phyloP scores from a whole-genome alignment of 2,797 vertebrate species.

The Chaunax sp. region DNA sequence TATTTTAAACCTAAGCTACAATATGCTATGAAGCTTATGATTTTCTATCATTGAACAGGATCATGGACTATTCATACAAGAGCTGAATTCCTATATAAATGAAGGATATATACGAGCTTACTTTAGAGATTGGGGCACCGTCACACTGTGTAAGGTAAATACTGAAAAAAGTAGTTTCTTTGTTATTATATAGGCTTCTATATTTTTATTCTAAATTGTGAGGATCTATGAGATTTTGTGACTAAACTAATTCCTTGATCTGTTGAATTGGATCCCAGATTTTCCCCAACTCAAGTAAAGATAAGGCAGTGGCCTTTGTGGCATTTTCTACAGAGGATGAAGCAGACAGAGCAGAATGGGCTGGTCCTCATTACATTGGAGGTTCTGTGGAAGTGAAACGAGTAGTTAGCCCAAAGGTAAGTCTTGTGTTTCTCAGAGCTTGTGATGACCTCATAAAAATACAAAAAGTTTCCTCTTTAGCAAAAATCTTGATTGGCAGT shows the following conservation, averaged over 20 bases:
- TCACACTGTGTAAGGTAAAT: constrained; percentile 68
- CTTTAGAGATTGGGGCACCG: constrained; percentile 65
- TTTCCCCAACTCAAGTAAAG: background rate
- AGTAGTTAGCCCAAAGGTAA: constrained; percentile 47
- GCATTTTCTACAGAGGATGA: constrained; percentile 63
- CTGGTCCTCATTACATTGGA: constrained; percentile 62
- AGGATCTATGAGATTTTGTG: background rate
- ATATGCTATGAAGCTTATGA: too few relatives aligned
- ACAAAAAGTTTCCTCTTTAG: too few relatives aligned
- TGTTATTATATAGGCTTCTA: too few relatives aligned
- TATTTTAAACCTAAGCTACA: too few relatives aligned
- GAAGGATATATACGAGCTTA: constrained; percentile 57
- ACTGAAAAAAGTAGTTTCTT: background rate
- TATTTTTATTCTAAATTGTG: background rate
- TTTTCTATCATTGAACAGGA: constrained; percentile 53
- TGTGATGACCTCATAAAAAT: too few relatives aligned
- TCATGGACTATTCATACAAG: constrained; percentile 66
- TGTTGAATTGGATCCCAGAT: constrained; percentile 48
- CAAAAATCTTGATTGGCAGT: background rate
- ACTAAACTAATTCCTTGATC: background rate
- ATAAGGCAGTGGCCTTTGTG: constrained; percentile 54
- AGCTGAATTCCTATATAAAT: constrained; percentile 61
- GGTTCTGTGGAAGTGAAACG: constrained; percentile 58
- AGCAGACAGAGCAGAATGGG: constrained; percentile 66
- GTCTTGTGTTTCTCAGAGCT: background rate